Evolutionary conservation across 2,113 vertebrate genomes (phyloP).

Genomic region (Gorilla gorilla): DNA sequence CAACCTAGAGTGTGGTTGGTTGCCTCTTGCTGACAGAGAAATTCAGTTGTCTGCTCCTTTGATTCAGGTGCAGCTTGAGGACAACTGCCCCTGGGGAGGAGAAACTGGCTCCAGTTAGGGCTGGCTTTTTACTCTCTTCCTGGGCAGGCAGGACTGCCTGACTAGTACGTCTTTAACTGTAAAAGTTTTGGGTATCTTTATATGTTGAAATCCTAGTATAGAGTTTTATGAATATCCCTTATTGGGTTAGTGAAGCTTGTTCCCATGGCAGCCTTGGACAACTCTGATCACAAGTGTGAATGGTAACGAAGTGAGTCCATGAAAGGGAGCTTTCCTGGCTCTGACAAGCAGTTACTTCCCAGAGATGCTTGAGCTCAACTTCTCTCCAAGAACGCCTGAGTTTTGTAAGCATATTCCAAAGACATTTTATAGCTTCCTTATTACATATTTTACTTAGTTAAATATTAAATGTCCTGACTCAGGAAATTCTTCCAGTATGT

Average conservation of each 20-base stretch:
- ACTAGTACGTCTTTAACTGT: background rate
- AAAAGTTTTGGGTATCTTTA: background rate
- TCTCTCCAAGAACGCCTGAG: background rate
- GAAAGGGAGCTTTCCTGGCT: background rate
- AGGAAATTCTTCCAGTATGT: conserved; percentile 12
- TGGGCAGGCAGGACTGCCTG: background rate
- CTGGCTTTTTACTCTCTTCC: background rate
- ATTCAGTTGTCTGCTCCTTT: background rate
- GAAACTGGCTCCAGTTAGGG: background rate
- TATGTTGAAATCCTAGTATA: background rate
- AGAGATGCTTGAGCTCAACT: background rate
- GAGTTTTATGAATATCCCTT: background rate
- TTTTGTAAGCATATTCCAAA: background rate
- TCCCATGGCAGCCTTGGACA: background rate
- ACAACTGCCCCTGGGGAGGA: rapidly evolving
- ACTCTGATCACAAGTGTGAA: background rate
- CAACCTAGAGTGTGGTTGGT: background rate
- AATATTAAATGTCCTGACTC: conserved; percentile 3
- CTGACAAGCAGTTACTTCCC: background rate
- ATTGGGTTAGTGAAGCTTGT: background rate
- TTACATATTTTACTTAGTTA: background rate
- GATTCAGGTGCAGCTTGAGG: no score
- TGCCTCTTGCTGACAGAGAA: background rate
- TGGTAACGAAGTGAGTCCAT: background rate
- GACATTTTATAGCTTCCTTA: conserved; percentile 8